Percentiles rank a stretch among this genome's conserved stretches.
phyloP scores from a whole-genome alignment of 2,888 invertebrate genomes.

The Sepiola atlantica region DNA sequence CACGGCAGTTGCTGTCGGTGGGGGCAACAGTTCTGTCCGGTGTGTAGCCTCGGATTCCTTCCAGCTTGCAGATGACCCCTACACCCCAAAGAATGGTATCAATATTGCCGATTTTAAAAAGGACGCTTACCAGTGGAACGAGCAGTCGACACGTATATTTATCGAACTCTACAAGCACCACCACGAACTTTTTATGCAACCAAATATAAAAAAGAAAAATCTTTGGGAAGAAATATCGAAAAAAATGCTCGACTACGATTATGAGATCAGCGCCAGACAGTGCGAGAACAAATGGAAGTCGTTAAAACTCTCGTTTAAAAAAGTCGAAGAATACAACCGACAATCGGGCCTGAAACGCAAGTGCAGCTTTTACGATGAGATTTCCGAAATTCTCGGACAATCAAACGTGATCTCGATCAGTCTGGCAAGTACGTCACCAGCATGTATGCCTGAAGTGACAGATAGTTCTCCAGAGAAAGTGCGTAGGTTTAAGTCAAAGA shows the following conservation, averaged over 20 bases:
- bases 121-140: constrained; percentile 42
- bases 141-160: neutral
- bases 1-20: neutral
- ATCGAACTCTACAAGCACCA: constrained; percentile 36
- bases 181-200: constrained; percentile 41
- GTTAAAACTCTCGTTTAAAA: constrained; percentile 40
- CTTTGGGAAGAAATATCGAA: constrained; percentile 43
- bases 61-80: neutral
- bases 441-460: neutral
- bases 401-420: constrained; percentile 43
- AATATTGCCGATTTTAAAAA: constrained; percentile 45
- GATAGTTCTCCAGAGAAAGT: constrained; percentile 40
- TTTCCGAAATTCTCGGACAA: constrained; percentile 35
- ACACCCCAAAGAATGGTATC: constrained; percentile 2
- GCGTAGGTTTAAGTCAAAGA: constrained; percentile 34
- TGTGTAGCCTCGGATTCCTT: neutral
- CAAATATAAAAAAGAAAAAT: constrained; percentile 35
- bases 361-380: constrained; percentile 40
- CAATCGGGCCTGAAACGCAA: constrained; percentile 23
- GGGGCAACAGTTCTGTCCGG: neutral
- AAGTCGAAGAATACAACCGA: constrained; percentile 43
- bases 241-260: constrained; percentile 39
- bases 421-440: constrained; percentile 4
- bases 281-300: constrained; percentile 43
- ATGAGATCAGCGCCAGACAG: constrained; percentile 42